phyloP scores from a whole-genome alignment of 2,888 invertebrate genomes.

The Trissolcus brochymenae region DNA sequence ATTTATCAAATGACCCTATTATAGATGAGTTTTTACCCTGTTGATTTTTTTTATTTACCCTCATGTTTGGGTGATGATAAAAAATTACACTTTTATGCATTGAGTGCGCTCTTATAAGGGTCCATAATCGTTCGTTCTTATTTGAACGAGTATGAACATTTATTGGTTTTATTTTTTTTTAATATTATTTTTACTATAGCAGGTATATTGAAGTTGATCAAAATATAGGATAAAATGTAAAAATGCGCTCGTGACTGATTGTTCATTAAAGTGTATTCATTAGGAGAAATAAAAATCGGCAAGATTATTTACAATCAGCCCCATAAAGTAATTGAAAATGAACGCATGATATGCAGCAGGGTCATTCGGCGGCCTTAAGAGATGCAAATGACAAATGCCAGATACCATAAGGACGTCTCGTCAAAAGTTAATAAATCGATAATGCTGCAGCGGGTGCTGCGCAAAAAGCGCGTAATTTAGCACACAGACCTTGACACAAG shows the following conservation, averaged over 20 bases:
- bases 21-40: too few relatives aligned
- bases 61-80: too few relatives aligned
- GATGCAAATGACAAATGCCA: constrained; percentile 48
- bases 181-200: not conserved
- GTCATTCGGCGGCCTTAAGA: constrained; percentile 46
- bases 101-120: too few relatives aligned
- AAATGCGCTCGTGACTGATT: not conserved
- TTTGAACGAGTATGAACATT: not conserved
- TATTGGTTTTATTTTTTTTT: not conserved
- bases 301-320: constrained; percentile 22
- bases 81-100: too few relatives aligned
- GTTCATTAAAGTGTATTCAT: constrained; percentile 14
- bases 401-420: constrained; percentile 51
- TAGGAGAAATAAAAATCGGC: constrained; percentile 20
- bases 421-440: constrained; percentile 56
- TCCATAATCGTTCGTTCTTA: not conserved
- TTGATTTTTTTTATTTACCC: too few relatives aligned
- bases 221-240: not conserved
- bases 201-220: too few relatives aligned
- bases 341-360: constrained; percentile 34
- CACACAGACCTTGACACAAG: constrained; percentile 33
- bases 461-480: constrained; percentile 37
- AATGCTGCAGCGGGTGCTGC: constrained; percentile 28
- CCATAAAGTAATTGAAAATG: constrained; percentile 27
- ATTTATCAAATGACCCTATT: too few relatives aligned